Evolutionary conservation across 2,888 invertebrate genomes (phyloP).

Genomic region (Hyalella azteca): DNA sequence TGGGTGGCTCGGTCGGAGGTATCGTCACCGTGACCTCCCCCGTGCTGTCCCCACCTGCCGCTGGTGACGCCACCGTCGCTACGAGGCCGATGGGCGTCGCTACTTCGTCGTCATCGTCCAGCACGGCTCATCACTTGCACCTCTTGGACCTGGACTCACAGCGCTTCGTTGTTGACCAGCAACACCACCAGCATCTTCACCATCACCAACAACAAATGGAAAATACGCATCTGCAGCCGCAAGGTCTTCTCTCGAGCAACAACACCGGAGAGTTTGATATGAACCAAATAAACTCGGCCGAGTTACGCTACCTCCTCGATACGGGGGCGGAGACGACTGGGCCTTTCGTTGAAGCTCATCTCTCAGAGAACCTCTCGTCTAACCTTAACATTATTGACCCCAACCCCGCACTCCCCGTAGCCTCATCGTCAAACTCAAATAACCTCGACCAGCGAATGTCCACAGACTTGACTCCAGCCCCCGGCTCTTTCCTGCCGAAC

Average conservation of each 20-base stretch:
- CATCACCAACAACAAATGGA: conserved; percentile 3
- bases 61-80: neutral
- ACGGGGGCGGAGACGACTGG: conserved; percentile 45
- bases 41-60: neutral
- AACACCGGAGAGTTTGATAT: conserved; percentile 52
- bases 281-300: conserved; percentile 53
- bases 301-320: conserved; percentile 46
- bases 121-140: neutral
- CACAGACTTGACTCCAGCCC: conserved; percentile 28
- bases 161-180: conserved; percentile 46
- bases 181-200: neutral
- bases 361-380: conserved; percentile 54
- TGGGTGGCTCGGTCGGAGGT: conserved; percentile 8
- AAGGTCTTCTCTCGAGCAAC: neutral
- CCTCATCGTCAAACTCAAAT: conserved; percentile 17
- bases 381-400: conserved; percentile 53
- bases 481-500: conserved; percentile 42
- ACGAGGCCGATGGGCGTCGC: neutral
- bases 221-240: neutral
- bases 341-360: conserved; percentile 50
- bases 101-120: neutral
- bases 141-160: conserved; percentile 53
- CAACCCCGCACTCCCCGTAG: neutral
- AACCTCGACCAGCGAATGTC: neutral
- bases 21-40: conserved; percentile 34